Evolutionary conservation across 2,888 invertebrate species (phyloP), one percentile per base, ranked within the genome.

Genomic region (Tenthredo livida): DNA sequence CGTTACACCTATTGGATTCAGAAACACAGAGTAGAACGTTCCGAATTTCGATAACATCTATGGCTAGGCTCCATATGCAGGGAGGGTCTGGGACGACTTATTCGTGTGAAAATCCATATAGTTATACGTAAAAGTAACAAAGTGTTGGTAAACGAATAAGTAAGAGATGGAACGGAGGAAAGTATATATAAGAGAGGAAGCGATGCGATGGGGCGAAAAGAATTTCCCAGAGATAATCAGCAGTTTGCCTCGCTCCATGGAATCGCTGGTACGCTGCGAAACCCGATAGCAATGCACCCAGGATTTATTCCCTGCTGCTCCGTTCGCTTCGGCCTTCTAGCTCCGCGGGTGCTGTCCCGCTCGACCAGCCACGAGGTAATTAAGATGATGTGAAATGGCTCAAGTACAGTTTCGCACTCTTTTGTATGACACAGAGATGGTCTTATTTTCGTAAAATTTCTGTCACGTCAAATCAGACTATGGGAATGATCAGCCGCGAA

Each of bases 241-340:
- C 70, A 83, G 83, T 70, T 83, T 83, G 83, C 70, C 67, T 70
- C 83, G 83, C 67, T 83, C 83, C 83, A 83, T 43, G 83, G 70
- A 83, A 83, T 83, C 83, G 83, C 67, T 83, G 83, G 83, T 83
- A 83, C 83, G 83, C 83, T 83, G 83, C 83, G 83, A 83, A 83
- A 83, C 83, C 83, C 83, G 83, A 83, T 83, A 83, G 83, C 83
- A 83, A 83, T 70, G 83, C 83, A 33, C 67, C 80, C 47, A 70
- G 83, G 83, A 83, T 83, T 83, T 83, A 83, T 83, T 83, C 83
- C 83, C 83, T 67, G 33, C 47, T 47, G 83, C 25, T 73, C n/a
- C 21, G 77, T 77, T 80, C 80, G 80, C 80, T 61, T 29, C 70
- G 67, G 43, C 83, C 70, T 70, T 83, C 67, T 67, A 65, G 29